Evolutionary conservation across 2,797 vertebrate genomes (phyloP).

Genomic region (Telmatherina bonti): DNA sequence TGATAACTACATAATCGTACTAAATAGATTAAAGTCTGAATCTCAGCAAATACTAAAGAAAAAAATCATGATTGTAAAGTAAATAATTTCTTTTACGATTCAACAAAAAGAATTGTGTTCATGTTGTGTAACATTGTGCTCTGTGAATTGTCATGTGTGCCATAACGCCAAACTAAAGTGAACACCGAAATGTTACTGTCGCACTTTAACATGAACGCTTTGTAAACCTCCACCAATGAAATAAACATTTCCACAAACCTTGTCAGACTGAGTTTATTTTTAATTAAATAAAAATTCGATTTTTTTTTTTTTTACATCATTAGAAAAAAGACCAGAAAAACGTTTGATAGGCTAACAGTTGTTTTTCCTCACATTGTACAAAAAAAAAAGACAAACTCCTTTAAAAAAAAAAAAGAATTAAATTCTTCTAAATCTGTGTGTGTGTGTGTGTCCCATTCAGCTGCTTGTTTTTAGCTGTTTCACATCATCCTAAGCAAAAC

Average conservation of each 20-base stretch:
- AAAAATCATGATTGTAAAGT: constrained; percentile 24
- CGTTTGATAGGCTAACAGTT: background rate
- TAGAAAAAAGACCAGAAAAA: constrained; percentile 46
- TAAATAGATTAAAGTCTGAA: constrained; percentile 10
- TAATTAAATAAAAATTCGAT: constrained; percentile 29
- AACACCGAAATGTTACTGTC: constrained; percentile 63
- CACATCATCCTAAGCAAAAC: constrained; percentile 13
- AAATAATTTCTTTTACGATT: constrained; percentile 35
- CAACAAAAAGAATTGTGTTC: constrained; percentile 54
- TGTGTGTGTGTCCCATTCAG: too few relatives aligned
- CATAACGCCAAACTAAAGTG: constrained; percentile 66
- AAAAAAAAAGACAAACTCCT: constrained; percentile 4
- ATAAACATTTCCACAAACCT: constrained; percentile 44
- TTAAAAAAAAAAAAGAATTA: background rate
- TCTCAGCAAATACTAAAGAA: constrained; percentile 8
- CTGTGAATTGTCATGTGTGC: constrained; percentile 65
- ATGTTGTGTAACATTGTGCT: constrained; percentile 47
- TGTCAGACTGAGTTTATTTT: constrained; percentile 11
- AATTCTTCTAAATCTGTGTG: constrained; percentile 16
- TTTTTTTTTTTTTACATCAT: constrained; percentile 21
- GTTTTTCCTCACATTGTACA: constrained; percentile 42
- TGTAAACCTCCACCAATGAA: constrained; percentile 80
- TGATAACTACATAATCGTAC: constrained; percentile 24
- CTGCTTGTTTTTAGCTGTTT: constrained; percentile 1
- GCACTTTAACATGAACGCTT: constrained; percentile 71